A percentile compares a stretch with the other conserved stretches of the same genome.
Evolutionary conservation across 1,140 invertebrate species (phyloP).

Genomic region (Rhyzopertha dominica): DNA sequence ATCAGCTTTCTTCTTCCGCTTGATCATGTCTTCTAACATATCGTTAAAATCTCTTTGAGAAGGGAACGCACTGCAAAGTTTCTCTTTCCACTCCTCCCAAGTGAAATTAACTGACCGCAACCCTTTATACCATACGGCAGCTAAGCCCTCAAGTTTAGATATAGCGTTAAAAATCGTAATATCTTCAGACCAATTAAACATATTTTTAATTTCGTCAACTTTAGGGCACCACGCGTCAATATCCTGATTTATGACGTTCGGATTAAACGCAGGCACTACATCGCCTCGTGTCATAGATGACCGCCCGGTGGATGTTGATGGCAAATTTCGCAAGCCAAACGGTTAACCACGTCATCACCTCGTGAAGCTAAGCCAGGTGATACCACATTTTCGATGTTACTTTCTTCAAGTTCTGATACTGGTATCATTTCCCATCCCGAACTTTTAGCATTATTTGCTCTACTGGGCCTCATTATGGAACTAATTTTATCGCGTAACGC

Average conservation of each 20-base stretch:
- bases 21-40: slow-evolving; percentile 30
- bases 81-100: slow-evolving; percentile 25
- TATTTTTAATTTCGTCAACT: slow-evolving; percentile 13
- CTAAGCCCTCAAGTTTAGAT: slow-evolving; percentile 16
- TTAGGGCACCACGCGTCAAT: slow-evolving; percentile 26
- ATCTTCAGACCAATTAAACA: slow-evolving; percentile 18
- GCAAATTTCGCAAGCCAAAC: no score
- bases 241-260: slow-evolving; percentile 23
- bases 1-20: slow-evolving; percentile 17
- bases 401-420: no score
- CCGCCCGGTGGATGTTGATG: no score
- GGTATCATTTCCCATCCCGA: no score
- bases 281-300: no score
- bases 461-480: no score
- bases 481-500: no score
- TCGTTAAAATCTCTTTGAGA: slow-evolving; percentile 31
- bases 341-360: no score
- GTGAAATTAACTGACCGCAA: slow-evolving; percentile 17
- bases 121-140: slow-evolving; percentile 24
- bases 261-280: slow-evolving; percentile 32
- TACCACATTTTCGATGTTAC: no score
- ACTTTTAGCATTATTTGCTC: no score
- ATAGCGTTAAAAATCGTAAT: slow-evolving; percentile 16
- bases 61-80: slow-evolving; percentile 23
- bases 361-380: no score